Conservation (phyloP, 2,113 vertebrate species). For the Pipra filicauda region DNA sequence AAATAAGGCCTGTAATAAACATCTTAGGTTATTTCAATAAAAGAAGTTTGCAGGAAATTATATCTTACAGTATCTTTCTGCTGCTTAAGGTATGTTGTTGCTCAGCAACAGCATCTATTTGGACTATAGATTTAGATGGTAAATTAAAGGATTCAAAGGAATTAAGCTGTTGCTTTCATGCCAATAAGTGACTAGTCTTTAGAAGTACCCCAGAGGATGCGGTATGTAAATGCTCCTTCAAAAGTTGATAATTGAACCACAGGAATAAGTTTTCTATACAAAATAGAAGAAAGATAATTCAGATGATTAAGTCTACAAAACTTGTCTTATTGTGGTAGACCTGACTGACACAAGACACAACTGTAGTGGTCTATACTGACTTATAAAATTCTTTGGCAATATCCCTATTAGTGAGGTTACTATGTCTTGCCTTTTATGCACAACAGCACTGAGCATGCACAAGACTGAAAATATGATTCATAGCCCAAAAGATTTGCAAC, state of each 20-base stretch:
- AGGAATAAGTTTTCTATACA: not conserved
- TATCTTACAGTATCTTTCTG: not conserved
- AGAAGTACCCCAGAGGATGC: not conserved
- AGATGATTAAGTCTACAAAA: not conserved
- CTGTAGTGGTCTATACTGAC: not conserved
- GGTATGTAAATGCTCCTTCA: not conserved
- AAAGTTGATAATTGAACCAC: not conserved
- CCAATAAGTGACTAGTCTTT: not conserved
- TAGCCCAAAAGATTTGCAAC: not conserved
- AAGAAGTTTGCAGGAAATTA: not conserved
- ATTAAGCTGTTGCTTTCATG: not conserved
- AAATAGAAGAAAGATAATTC: not conserved
- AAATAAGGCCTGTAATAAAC: constrained; percentile 26
- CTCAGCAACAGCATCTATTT: not conserved
- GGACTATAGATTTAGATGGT: not conserved
- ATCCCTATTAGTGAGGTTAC: not conserved
- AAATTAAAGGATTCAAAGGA: constrained; percentile 10
- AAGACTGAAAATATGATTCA: not conserved
- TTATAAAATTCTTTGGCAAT: not conserved
- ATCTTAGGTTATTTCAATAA: constrained; percentile 13
- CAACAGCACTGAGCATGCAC: accelerated
- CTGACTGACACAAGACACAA: not conserved
- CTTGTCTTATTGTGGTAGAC: not conserved
- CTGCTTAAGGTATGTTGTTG: constrained; percentile 17
- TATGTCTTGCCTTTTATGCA: accelerated